Percentiles rank a stretch among this genome's conserved stretches.
phyloP scores from a whole-genome alignment of 2,888 invertebrate genomes.

The Epicampocera succincta region DNA sequence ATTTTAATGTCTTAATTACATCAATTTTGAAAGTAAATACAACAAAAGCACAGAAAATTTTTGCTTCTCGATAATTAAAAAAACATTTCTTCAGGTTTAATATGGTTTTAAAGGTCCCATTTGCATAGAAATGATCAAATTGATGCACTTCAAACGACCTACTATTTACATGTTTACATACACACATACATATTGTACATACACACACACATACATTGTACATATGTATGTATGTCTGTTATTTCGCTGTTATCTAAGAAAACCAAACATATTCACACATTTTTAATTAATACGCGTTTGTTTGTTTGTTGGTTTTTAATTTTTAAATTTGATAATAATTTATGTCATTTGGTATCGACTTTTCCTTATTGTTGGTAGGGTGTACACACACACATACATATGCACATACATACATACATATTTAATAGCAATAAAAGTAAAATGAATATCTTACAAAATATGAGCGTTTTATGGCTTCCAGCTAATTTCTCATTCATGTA shows the following conservation, averaged over 20 bases:
- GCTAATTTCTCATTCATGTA: slow-evolving; percentile 43
- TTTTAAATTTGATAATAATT: slow-evolving; percentile 12
- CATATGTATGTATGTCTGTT: background rate
- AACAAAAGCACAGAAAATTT: too few relatives aligned
- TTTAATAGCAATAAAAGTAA: slow-evolving; percentile 23
- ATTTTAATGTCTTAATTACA: too few relatives aligned
- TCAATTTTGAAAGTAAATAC: too few relatives aligned
- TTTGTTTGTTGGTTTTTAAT: background rate
- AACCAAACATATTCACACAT: slow-evolving; percentile 42
- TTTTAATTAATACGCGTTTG: background rate
- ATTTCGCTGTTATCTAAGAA: slow-evolving; percentile 26
- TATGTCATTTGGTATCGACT: slow-evolving; percentile 29
- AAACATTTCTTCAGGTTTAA: too few relatives aligned
- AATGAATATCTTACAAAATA: slow-evolving; percentile 55
- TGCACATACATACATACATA: too few relatives aligned
- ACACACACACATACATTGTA: too few relatives aligned
- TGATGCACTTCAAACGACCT: too few relatives aligned
- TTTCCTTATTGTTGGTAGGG: background rate
- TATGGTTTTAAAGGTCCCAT: too few relatives aligned
- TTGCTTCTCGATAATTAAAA: too few relatives aligned
- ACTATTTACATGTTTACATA: background rate
- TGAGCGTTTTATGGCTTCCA: slow-evolving; percentile 57
- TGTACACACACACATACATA: too few relatives aligned
- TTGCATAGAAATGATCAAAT: too few relatives aligned
- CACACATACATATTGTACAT: too few relatives aligned